phyloP scores from a whole-genome alignment of 2,113 vertebrate species.

The Antechinus flavipes region DNA sequence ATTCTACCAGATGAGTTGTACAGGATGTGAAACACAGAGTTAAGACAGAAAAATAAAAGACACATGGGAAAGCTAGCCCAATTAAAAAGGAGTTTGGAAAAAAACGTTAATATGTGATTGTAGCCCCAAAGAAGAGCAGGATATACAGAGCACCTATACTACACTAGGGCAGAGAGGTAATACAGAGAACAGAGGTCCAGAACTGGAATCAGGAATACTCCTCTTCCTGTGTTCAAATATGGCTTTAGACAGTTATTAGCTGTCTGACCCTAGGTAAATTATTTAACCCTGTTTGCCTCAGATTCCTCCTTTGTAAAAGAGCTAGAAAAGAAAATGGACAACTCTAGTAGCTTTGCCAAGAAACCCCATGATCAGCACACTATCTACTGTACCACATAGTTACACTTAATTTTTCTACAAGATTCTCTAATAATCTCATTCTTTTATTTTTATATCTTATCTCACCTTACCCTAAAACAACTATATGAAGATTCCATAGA shows the following conservation, averaged over 20 bases:
- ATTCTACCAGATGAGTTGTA: constrained; percentile 58
- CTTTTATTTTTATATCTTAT: background rate
- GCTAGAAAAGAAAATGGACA: background rate
- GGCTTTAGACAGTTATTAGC: background rate
- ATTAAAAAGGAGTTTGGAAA: background rate
- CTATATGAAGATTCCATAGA: background rate
- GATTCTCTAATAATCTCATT: background rate
- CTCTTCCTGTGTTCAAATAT: background rate
- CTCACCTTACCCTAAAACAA: background rate
- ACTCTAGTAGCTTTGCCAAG: background rate
- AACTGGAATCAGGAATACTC: background rate
- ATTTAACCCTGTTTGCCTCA: background rate
- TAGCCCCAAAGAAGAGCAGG: background rate
- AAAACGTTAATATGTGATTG: background rate
- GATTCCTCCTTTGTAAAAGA: background rate
- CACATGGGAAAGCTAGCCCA: background rate
- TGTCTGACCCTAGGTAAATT: background rate
- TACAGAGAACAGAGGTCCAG: background rate
- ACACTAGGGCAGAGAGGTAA: background rate
- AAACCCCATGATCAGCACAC: background rate
- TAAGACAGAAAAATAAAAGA: background rate
- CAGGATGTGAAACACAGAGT: background rate
- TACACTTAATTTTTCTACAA: background rate
- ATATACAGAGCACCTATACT: background rate
- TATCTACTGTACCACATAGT: background rate